Evolutionary conservation across 2,888 invertebrate genomes (phyloP).

Genomic region (Gymnoscelis rufifasciata): DNA sequence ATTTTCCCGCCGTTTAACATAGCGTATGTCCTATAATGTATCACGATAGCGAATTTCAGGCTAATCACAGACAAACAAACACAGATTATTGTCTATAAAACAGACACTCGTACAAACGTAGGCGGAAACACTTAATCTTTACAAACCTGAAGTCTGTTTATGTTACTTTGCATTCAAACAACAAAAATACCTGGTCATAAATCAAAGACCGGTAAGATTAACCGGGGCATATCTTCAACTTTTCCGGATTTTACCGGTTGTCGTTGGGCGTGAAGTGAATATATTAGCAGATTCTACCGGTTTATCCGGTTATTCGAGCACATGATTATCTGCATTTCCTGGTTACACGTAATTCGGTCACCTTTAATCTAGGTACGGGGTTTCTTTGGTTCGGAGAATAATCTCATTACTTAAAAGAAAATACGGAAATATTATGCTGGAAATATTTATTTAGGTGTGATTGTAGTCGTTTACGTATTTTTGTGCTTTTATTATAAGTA

Average conservation of each 20-base stretch:
- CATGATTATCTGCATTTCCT: slow-evolving; percentile 51
- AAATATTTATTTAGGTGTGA: too few species aligned
- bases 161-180: slow-evolving; percentile 28
- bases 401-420: neutral
- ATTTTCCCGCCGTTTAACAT: too few species aligned
- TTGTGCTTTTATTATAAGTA: too few species aligned
- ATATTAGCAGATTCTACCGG: slow-evolving; percentile 55
- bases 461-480: too few species aligned
- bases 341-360: slow-evolving; percentile 42
- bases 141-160: slow-evolving; percentile 8
- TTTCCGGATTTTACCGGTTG: slow-evolving; percentile 68
- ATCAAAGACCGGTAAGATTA: slow-evolving; percentile 66
- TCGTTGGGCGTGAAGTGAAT: slow-evolving; percentile 67
- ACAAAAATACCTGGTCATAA: slow-evolving; percentile 48
- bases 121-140: slow-evolving; percentile 6
- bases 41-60: too few species aligned
- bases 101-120: too few species aligned
- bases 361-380: slow-evolving; percentile 38
- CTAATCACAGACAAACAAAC: too few species aligned
- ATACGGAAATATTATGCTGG: neutral
- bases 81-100: too few species aligned
- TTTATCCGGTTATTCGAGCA: slow-evolving; percentile 52
- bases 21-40: too few species aligned
- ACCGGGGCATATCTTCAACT: slow-evolving; percentile 70
- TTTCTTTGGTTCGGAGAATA: slow-evolving; percentile 11